Evolutionary conservation across 2,113 vertebrate genomes (phyloP).

Genomic region (Esox niger): DNA sequence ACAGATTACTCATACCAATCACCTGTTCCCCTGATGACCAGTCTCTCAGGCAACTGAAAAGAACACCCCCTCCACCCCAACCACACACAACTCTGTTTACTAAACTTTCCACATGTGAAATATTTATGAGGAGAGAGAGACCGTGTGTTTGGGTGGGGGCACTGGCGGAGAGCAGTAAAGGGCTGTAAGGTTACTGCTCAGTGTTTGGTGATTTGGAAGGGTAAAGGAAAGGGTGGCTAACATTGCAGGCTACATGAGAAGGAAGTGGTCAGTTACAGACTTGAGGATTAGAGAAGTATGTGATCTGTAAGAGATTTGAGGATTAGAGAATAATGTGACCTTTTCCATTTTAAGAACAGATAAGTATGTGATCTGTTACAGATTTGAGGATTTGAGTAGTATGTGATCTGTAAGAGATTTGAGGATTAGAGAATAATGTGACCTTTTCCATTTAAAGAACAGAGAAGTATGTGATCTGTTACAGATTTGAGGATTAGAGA

Average conservation of each 20-base stretch:
- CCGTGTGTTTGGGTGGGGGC: constrained; percentile 30
- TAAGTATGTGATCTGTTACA: too few species aligned
- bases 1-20: too few species aligned
- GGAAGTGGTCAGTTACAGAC: too few species aligned
- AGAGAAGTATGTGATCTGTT: too few species aligned
- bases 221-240: background rate
- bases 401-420: background rate
- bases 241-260: background rate
- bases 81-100: constrained; percentile 61
- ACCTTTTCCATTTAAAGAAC: too few species aligned
- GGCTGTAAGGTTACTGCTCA: constrained; percentile 17
- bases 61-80: constrained; percentile 33
- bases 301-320: background rate
- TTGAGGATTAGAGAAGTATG: background rate
- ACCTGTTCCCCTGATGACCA: constrained; percentile 29
- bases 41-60: constrained; percentile 50
- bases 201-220: constrained; percentile 7
- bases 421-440: background rate
- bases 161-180: constrained; percentile 36
- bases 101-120: constrained; percentile 66
- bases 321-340: background rate
- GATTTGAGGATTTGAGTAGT: background rate
- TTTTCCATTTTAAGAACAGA: too few species aligned
- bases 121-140: constrained; percentile 47
- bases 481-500: too few species aligned